phyloP scores from a whole-genome alignment of 2,888 invertebrate species.

The Chrysomela aeneicollis region DNA sequence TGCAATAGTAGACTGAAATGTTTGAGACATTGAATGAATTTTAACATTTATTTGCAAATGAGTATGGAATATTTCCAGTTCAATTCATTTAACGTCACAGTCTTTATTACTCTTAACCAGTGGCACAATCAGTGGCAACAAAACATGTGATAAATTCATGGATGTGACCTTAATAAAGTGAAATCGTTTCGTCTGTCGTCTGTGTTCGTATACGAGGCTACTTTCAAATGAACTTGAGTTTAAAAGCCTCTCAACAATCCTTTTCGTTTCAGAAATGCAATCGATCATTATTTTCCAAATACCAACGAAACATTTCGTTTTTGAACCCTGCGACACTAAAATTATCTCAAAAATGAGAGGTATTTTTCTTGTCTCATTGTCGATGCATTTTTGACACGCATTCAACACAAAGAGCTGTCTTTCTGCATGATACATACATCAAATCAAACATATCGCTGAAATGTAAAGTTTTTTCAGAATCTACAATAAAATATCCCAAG shows the following conservation, averaged over 20 bases:
- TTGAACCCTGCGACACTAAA: no score
- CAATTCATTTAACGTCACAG: conserved; percentile 26
- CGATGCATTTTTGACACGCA: no score
- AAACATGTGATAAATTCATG: conserved; percentile 34
- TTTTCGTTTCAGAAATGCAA: neutral
- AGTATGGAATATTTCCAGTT: conserved; percentile 19
- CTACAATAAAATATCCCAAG: no score
- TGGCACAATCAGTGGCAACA: conserved; percentile 41
- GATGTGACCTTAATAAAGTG: conserved; percentile 36
- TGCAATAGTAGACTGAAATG: no score
- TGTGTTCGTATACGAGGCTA: conserved; percentile 24
- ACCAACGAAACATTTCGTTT: no score
- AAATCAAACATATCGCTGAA: no score
- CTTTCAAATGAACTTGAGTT: conserved; percentile 24
- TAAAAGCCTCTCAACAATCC: neutral
- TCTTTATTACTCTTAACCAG: conserved; percentile 34
- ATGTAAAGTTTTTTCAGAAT: no score
- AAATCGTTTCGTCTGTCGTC: conserved; percentile 30
- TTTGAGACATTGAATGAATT: neutral
- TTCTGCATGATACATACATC: no score
- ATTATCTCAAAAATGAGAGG: no score
- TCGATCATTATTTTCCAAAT: neutral
- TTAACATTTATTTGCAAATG: neutral
- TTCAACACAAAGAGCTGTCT: no score
- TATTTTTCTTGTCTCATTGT: no score